Percentiles rank a stretch among this genome's conserved stretches.
These are phyloP conservation scores for Acanthis flammea DNA, from an alignment of 2,797 vertebrate species.

Conservation along the genomic window DNA sequence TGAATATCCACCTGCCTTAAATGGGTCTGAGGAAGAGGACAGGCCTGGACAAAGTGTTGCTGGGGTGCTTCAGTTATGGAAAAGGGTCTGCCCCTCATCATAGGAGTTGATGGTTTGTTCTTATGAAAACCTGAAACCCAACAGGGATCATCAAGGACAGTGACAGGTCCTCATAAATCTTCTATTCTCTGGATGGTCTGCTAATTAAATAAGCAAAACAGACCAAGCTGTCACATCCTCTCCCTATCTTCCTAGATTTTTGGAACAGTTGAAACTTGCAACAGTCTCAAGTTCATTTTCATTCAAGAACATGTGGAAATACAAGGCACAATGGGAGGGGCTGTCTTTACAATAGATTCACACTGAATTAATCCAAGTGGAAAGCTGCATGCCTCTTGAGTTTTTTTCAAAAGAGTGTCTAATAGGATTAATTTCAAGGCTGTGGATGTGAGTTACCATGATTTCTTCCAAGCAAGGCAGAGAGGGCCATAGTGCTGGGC, in stretches of 20 bases:
- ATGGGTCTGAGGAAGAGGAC: not conserved
- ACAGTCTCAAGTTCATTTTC: not conserved
- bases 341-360: not conserved
- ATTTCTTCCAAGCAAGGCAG: not conserved
- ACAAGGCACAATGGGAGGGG: not conserved
- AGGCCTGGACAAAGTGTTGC: not conserved
- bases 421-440: conserved; percentile 75
- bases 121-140: not conserved
- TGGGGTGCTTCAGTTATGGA: not conserved
- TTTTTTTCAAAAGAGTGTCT: conserved; percentile 34
- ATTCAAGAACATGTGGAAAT: not conserved
- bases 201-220: conserved; percentile 75
- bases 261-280: not conserved
- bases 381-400: not conserved
- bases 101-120: not conserved
- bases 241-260: not conserved
- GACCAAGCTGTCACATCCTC: conserved; percentile 65
- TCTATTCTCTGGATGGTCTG: conserved; percentile 64
- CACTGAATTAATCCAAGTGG: not conserved
- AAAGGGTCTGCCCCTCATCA: not conserved
- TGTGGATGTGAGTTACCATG: conserved; percentile 20
- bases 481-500: conserved; percentile 3
- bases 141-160: not conserved
- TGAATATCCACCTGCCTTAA: not conserved
- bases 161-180: not conserved